Base-by-base conservation (phyloP, 2,888 invertebrate genomes). In the Nomada flava region DNA sequence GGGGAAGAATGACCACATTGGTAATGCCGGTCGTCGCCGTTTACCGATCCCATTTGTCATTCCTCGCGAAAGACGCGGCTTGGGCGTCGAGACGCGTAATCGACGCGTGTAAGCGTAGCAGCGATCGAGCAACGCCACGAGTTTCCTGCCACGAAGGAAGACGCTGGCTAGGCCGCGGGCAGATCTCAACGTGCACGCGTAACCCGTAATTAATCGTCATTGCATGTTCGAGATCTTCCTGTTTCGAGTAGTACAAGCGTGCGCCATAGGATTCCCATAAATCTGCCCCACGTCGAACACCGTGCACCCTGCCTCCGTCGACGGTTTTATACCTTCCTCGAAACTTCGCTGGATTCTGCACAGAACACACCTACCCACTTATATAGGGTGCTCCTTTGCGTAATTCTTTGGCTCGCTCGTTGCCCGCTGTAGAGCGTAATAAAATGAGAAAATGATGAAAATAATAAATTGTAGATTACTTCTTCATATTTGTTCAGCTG, bases 181-280 rank as follows among this genome's bases (percentile, higher is more conserved):
- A 77, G 36, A 74, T 81, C 76, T 76, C 73, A 80, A 76, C 80
- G 63, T 69, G 64, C 71, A 82, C 77, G 78, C 79, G 73, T 83
- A 88, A 88, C 80, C 78, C 57, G 82, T 88, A 89, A 89, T 89
- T 89, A 89, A 89, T 89, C 83, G 86, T 88, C 85, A 84, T 88
- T 80, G 76, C 79, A 73, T 87, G 84, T 76, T 78, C 84, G 76
- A 80, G 81, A 83, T 86, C 89, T 89, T 88, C 89, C 82, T 79
- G 83, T 88, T 87, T 84, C 80, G 82, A 83, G 86, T 80, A 76
- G 78, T 84, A 84, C 76, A 82, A 81, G 80, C 77, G 74, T 73
- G 74, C 69, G 77, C 81, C 79, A 79, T 84, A 83, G 85, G 75
- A 82, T 79, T 64, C 65, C 77, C 76, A 86, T 88, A 88, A 88